A percentile compares a stretch with the other conserved stretches of the same genome.
These are phyloP conservation scores for Accipiter virgatus DNA, from an alignment of 2,113 vertebrate genomes.

Conservation along the genomic window DNA sequence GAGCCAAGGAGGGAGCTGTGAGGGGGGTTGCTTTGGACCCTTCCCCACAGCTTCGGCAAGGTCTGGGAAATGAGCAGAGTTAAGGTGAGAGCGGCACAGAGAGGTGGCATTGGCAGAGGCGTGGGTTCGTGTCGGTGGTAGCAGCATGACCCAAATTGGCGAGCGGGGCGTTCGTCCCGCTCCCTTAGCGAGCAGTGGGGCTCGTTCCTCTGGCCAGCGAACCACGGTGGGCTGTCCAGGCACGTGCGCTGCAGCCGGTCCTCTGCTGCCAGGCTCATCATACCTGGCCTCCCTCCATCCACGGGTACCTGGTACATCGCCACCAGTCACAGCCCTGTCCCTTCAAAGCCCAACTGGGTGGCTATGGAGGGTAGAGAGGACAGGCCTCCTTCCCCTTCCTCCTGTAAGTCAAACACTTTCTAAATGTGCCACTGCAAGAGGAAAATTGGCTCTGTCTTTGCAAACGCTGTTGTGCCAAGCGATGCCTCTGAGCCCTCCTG, in stretches of 20 bases:
- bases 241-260: accelerated
- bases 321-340: background rate
- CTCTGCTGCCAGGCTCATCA: background rate
- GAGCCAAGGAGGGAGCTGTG: background rate
- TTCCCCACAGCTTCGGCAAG: background rate
- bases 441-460: background rate
- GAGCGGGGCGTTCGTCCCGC: background rate
- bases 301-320: too few species aligned
- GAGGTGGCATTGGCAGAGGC: background rate
- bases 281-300: background rate
- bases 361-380: background rate
- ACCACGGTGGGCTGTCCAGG: background rate
- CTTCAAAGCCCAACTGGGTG: background rate
- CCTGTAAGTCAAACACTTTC: background rate
- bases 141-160: background rate
- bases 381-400: background rate
- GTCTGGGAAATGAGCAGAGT: background rate
- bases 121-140: background rate
- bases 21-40: background rate
- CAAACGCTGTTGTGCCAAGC: background rate
- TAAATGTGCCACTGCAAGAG: background rate
- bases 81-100: background rate
- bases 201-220: background rate
- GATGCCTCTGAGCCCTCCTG: background rate
- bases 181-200: background rate